These are phyloP conservation scores for Aspiorhynchus laticeps DNA, from an alignment of 2,113 vertebrate genomes.

Conservation along the genomic window DNA sequence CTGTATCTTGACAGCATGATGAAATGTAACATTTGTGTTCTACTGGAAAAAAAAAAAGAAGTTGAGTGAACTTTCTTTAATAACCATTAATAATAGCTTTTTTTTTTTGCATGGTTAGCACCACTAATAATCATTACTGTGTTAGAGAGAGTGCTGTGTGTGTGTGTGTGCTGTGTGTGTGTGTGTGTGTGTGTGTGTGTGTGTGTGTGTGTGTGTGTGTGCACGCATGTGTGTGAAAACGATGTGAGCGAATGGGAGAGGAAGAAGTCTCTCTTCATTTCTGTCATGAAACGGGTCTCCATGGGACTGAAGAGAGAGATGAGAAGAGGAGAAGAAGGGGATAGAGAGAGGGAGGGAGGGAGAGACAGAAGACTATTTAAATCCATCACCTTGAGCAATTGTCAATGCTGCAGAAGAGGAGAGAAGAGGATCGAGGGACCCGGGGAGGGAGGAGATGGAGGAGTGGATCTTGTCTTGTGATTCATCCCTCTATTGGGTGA, in stretches of 20 bases:
- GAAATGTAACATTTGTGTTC: neutral
- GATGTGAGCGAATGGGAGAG: slow-evolving; percentile 28
- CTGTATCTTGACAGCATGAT: neutral
- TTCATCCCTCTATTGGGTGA: slow-evolving; percentile 69
- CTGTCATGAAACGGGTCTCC: slow-evolving; percentile 50
- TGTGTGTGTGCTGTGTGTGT: neutral
- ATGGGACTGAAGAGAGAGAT: slow-evolving; percentile 18
- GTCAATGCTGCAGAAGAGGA: slow-evolving; percentile 32
- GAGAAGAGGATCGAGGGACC: slow-evolving; percentile 45
- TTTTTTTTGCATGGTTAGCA: neutral
- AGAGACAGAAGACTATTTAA: slow-evolving; percentile 60
- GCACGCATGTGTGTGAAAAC: slow-evolving; percentile 28
- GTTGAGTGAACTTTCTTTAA: neutral
- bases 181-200: neutral
- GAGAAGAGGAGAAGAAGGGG: slow-evolving; percentile 54
- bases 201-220: neutral
- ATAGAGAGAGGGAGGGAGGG: slow-evolving; percentile 68
- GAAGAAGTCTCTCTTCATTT: slow-evolving; percentile 47
- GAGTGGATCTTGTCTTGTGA: slow-evolving; percentile 55
- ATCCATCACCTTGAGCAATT: slow-evolving; percentile 70
- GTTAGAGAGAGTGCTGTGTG: neutral
- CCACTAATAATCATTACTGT: slow-evolving; percentile 14
- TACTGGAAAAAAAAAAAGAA: neutral
- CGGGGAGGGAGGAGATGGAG: slow-evolving; percentile 39
- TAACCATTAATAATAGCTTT: neutral